Percentiles rank a stretch among this genome's conserved stretches.
Evolutionary conservation across 1,140 invertebrate species (phyloP).

Genomic region (Zaprionus tsacasi): DNA sequence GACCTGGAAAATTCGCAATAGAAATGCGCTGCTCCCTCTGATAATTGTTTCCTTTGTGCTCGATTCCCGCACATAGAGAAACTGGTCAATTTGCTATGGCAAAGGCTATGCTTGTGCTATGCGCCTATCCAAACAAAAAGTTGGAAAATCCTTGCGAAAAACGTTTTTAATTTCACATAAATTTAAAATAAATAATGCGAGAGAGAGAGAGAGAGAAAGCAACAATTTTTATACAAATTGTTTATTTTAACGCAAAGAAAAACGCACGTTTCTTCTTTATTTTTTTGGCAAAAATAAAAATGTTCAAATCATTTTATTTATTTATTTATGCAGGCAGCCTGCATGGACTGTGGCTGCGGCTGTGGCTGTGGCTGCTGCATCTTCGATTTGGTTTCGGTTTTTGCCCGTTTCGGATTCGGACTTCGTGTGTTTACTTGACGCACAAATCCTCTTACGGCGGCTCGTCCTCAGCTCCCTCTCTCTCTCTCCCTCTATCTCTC

Average conservation of each 20-base stretch:
- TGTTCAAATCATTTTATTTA: slow-evolving; percentile 82
- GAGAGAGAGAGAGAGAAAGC: slow-evolving; percentile 11
- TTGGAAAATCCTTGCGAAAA: slow-evolving; percentile 76
- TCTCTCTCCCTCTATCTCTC: slow-evolving; percentile 2
- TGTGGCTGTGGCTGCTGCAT: slow-evolving; percentile 40
- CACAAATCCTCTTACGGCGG: slow-evolving; percentile 76
- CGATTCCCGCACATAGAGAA: slow-evolving; percentile 18
- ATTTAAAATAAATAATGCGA: slow-evolving; percentile 79
- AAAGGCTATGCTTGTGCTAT: slow-evolving; percentile 38
- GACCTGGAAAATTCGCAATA: slow-evolving; percentile 44
- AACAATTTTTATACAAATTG: slow-evolving; percentile 59
- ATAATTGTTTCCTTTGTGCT: slow-evolving; percentile 33
- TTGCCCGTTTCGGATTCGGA: slow-evolving; percentile 30
- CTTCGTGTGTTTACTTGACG: slow-evolving; percentile 78
- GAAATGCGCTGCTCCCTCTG: slow-evolving; percentile 23
- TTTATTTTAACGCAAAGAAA: slow-evolving; percentile 80
- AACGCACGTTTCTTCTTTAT: slow-evolving; percentile 48
- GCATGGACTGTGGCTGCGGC: slow-evolving; percentile 6
- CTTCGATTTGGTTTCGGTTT: slow-evolving; percentile 65
- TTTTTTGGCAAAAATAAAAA: slow-evolving; percentile 67
- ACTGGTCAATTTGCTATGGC: slow-evolving; percentile 57
- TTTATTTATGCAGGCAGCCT: slow-evolving; percentile 77
- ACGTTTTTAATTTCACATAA: slow-evolving; percentile 81
- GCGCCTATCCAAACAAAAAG: slow-evolving; percentile 66
- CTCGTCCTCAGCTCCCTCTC: slow-evolving; percentile 42